Percentiles rank a stretch among this genome's conserved stretches.
Conservation (phyloP, 2,113 vertebrate species). For the Chaenocephalus aceratus region DNA sequence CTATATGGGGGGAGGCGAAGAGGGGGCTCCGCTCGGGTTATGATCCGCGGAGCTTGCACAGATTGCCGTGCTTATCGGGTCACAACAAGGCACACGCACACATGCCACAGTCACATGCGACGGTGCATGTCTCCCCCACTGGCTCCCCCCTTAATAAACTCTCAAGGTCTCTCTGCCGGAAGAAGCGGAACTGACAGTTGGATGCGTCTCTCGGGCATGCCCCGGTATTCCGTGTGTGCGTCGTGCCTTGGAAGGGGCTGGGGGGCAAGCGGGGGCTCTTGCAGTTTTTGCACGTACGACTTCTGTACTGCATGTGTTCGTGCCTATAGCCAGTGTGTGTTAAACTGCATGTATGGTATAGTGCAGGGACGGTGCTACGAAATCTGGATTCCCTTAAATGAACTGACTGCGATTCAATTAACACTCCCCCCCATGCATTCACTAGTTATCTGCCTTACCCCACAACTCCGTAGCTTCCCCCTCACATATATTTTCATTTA, state of each 20-base stretch:
- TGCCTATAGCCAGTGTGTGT: constrained; percentile 17
- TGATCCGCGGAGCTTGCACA: constrained; percentile 53
- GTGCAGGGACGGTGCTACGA: constrained; percentile 22
- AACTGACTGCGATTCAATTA: not conserved
- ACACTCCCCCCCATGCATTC: not conserved
- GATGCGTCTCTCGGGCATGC: constrained; percentile 74
- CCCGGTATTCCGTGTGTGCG: constrained; percentile 77
- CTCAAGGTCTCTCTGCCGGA: constrained; percentile 65
- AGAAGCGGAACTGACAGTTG: constrained; percentile 71
- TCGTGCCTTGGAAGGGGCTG: constrained; percentile 37
- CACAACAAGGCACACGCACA: constrained; percentile 58
- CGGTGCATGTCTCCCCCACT: constrained; percentile 42
- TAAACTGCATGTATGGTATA: constrained; percentile 28
- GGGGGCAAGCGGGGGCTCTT: constrained; percentile 17
- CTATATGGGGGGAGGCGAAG: constrained; percentile 28
- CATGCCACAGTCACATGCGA: constrained; percentile 57
- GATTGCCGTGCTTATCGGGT: constrained; percentile 65
- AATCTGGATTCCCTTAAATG: constrained; percentile 12
- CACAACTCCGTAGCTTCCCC: not conserved
- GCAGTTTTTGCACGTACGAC: constrained; percentile 59
- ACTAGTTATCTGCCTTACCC: not conserved
- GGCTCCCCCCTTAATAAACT: constrained; percentile 54
- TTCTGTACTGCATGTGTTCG: constrained; percentile 30
- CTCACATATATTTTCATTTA: constrained; percentile 15
- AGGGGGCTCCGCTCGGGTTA: constrained; percentile 44